phyloP scores from a whole-genome alignment of 2,113 vertebrate species.

The Percopsis transmontana region DNA sequence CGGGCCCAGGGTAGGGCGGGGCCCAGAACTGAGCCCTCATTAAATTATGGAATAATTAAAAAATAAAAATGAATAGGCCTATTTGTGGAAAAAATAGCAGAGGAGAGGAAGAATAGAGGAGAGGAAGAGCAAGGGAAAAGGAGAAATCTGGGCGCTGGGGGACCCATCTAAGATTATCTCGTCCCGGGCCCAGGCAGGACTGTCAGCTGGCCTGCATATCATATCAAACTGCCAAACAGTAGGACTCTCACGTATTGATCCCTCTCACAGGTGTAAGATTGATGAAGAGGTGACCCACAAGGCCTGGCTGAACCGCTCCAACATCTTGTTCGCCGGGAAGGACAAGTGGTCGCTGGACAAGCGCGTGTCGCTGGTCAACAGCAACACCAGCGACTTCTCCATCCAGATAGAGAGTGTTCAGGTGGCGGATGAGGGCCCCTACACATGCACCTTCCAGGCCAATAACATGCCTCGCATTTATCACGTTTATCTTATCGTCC shows the following conservation, averaged over 20 bases:
- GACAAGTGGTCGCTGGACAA: conserved; percentile 92
- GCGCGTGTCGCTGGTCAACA: conserved; percentile 84
- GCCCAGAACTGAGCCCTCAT: too few relatives aligned
- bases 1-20: too few relatives aligned
- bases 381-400: conserved; percentile 87
- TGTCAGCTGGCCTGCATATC: too few relatives aligned
- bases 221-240: neutral
- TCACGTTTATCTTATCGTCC: conserved; percentile 91
- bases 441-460: conserved; percentile 92
- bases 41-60: too few relatives aligned
- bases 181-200: too few relatives aligned
- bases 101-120: too few relatives aligned
- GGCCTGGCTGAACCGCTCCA: conserved; percentile 92
- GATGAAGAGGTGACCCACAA: conserved; percentile 89
- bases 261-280: conserved; percentile 83
- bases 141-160: too few relatives aligned
- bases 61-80: too few relatives aligned
- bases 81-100: too few relatives aligned
- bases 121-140: too few relatives aligned
- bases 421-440: conserved; percentile 86
- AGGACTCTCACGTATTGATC: neutral
- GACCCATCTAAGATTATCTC: too few relatives aligned
- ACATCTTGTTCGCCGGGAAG: conserved; percentile 88
- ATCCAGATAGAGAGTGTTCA: conserved; percentile 86
- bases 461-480: conserved; percentile 85